Percentiles rank a stretch among this genome's conserved stretches.
These are phyloP conservation scores for Ormyrus labotus DNA, from an alignment of 2,888 invertebrate species.

Conservation along the genomic window DNA sequence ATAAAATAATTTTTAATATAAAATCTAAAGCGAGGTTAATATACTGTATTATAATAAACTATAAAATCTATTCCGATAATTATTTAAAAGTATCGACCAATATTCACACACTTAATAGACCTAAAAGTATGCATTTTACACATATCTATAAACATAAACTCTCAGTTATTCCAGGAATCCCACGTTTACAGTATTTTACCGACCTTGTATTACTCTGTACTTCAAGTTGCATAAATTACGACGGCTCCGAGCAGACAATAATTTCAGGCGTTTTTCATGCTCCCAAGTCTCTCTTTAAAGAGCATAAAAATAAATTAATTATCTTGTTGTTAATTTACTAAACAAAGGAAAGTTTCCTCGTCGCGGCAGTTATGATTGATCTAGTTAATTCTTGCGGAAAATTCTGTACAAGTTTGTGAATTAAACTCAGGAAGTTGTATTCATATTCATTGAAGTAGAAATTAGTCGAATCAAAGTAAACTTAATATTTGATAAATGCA, in stretches of 20 bases:
- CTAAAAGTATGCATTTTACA: too few relatives aligned
- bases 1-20: too few relatives aligned
- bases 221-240: constrained; percentile 32
- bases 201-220: constrained; percentile 30
- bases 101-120: too few relatives aligned
- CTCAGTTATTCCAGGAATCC: constrained; percentile 32
- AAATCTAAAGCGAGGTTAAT: too few relatives aligned
- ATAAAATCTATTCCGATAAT: too few relatives aligned
- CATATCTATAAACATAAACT: not conserved
- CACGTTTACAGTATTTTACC: constrained; percentile 37
- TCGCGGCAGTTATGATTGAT: not conserved
- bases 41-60: too few relatives aligned
- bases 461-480: not conserved
- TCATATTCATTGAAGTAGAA: not conserved
- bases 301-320: not conserved
- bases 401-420: not conserved
- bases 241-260: not conserved
- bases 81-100: too few relatives aligned
- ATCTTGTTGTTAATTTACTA: not conserved
- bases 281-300: too few relatives aligned
- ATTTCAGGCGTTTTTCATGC: too few relatives aligned
- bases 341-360: not conserved
- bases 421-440: constrained; percentile 1
- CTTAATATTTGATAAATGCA: too few relatives aligned
- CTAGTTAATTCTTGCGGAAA: not conserved